Conservation (phyloP, 2,888 invertebrate species). For the Callyntrura sp. region DNA sequence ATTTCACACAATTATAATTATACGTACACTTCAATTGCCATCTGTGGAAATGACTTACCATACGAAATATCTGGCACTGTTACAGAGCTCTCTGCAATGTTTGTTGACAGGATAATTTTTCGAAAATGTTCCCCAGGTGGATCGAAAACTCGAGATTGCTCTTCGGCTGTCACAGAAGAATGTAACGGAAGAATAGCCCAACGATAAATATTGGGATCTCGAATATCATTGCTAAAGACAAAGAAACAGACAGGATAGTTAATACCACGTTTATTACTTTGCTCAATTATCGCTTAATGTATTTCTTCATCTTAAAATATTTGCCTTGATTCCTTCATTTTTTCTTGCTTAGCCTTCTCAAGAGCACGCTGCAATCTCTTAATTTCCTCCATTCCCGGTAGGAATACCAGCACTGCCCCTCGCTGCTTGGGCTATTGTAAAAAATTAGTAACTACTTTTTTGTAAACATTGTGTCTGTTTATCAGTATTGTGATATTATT, state of each 20-base stretch:
- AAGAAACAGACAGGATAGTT: conserved; percentile 25
- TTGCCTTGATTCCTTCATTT: conserved; percentile 23
- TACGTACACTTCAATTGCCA: background rate
- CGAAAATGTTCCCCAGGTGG: conserved; percentile 88
- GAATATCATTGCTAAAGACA: background rate
- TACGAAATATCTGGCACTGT: conserved; percentile 95
- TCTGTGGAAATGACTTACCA: conserved; percentile 86
- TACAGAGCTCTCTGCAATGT: conserved; percentile 97
- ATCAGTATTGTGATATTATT: too few species aligned
- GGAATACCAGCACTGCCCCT: conserved; percentile 93
- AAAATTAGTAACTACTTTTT: too few species aligned
- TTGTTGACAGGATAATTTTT: conserved; percentile 95
- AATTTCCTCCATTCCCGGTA: conserved; percentile 93
- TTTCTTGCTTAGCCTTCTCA: conserved; percentile 30
- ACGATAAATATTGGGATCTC: conserved; percentile 68
- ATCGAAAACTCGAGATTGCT: conserved; percentile 89
- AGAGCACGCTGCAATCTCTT: conserved; percentile 69
- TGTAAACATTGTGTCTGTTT: too few species aligned
- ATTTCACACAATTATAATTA: too few species aligned
- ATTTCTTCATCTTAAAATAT: too few species aligned
- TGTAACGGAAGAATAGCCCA: conserved; percentile 87
- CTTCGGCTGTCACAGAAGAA: conserved; percentile 92
- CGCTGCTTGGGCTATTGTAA: conserved; percentile 81
- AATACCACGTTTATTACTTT: too few species aligned
- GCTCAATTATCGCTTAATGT: too few species aligned